Evolutionary conservation across 2,797 vertebrate species (phyloP).

Genomic region (Rhadinocentrus ornatus): DNA sequence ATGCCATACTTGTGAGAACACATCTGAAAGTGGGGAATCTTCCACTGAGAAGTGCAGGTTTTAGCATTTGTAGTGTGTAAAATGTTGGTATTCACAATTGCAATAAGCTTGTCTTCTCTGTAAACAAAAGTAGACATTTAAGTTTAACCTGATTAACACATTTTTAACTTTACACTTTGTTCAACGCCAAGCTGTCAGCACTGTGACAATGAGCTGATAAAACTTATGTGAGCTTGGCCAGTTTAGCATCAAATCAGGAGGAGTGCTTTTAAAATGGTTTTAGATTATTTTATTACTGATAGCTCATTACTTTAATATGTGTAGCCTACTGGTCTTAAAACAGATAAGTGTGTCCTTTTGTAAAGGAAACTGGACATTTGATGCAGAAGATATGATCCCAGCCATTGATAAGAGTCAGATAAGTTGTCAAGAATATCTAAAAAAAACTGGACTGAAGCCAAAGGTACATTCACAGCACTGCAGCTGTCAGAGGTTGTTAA

Average conservation of each 20-base stretch:
- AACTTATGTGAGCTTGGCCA: not conserved
- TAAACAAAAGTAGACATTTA: too few species aligned
- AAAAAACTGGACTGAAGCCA: slow-evolving; percentile 39
- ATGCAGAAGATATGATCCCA: not conserved
- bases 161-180: not conserved
- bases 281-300: not conserved
- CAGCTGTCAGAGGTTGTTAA: slow-evolving; percentile 53
- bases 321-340: not conserved
- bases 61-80: not conserved
- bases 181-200: too few species aligned
- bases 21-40: not conserved
- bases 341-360: slow-evolving; percentile 3
- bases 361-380: slow-evolving; percentile 8
- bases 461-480: slow-evolving; percentile 24
- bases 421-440: slow-evolving; percentile 21
- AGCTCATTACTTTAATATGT: not conserved
- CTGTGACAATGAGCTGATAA: not conserved
- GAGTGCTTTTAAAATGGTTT: not conserved
- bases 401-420: slow-evolving; percentile 24
- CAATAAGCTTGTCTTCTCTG: not conserved
- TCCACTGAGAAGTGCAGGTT: too few species aligned
- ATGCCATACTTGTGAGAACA: not conserved
- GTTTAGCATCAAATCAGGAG: not conserved
- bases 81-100: not conserved
- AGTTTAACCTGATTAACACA: too few species aligned